A percentile compares a stretch with the other conserved stretches of the same genome.
Conservation (phyloP, 2,888 invertebrate genomes). For the Idaea dimidiata region DNA sequence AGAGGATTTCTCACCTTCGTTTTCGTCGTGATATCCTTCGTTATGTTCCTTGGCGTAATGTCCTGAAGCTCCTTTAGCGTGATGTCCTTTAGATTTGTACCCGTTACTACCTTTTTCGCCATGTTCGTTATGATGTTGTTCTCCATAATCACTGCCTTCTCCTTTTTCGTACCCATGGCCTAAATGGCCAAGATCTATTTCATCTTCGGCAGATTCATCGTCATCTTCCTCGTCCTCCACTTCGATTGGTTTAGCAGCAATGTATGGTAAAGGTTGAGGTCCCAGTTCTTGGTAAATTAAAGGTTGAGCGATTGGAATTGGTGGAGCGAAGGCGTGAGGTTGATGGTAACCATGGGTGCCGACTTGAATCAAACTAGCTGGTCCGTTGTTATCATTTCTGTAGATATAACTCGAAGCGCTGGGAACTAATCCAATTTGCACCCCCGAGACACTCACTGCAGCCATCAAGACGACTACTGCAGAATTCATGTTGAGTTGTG, state of each 20-base stretch:
- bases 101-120: constrained; percentile 81
- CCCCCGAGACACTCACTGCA: constrained; percentile 48
- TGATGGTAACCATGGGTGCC: constrained; percentile 59
- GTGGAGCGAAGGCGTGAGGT: constrained; percentile 51
- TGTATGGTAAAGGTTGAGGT: constrained; percentile 61
- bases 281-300: constrained; percentile 51
- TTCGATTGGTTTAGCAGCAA: constrained; percentile 57
- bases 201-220: constrained; percentile 48
- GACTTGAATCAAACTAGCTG: constrained; percentile 68
- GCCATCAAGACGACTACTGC: constrained; percentile 50
- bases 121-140: constrained; percentile 69
- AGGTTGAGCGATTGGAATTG: constrained; percentile 50
- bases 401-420: constrained; percentile 80
- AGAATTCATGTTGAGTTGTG: constrained; percentile 66
- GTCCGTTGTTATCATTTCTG: constrained; percentile 72
- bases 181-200: constrained; percentile 37
- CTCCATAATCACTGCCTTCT: constrained; percentile 71
- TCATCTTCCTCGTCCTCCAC: constrained; percentile 59
- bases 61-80: constrained; percentile 80
- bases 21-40: constrained; percentile 76
- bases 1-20: constrained; percentile 76
- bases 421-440: constrained; percentile 65
- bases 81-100: constrained; percentile 74
- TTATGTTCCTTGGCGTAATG: constrained; percentile 76
- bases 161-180: constrained; percentile 57